phyloP scores from a whole-genome alignment of 1,140 invertebrate species.

The Habropoda laboriosa region DNA sequence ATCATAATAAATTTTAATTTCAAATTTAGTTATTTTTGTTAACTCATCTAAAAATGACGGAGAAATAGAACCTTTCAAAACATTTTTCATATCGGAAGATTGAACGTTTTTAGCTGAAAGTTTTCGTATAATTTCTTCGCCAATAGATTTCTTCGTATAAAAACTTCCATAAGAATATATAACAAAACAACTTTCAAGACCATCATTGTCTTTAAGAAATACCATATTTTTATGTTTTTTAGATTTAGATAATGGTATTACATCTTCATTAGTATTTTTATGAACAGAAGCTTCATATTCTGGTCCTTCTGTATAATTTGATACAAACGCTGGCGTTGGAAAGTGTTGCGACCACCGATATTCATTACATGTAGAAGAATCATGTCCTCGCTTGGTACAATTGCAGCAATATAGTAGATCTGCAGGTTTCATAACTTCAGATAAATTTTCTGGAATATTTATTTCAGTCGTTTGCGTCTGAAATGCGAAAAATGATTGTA shows the following conservation, averaged over 20 bases:
- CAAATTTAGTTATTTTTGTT: conserved; percentile 3
- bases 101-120: neutral
- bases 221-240: neutral
- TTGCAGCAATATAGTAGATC: conserved; percentile 84
- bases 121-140: neutral
- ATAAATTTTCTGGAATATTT: conserved; percentile 50
- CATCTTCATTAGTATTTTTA: neutral
- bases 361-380: conserved; percentile 68
- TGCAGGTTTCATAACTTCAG: conserved; percentile 69
- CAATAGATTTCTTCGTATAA: neutral
- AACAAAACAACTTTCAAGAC: neutral
- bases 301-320: conserved; percentile 66
- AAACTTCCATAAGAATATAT: conserved; percentile 39
- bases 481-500: neutral
- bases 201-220: neutral
- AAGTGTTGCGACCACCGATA: conserved; percentile 75
- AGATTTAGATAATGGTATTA: neutral
- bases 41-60: conserved; percentile 30
- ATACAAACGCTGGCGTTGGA: conserved; percentile 69
- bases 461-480: conserved; percentile 23
- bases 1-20: conserved; percentile 40
- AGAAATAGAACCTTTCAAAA: neutral
- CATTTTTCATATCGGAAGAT: neutral
- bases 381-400: conserved; percentile 84
- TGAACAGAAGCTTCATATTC: neutral